Evolutionary conservation across 2,888 invertebrate genomes (phyloP).

Genomic region (Drosophila pseudotakahashii): DNA sequence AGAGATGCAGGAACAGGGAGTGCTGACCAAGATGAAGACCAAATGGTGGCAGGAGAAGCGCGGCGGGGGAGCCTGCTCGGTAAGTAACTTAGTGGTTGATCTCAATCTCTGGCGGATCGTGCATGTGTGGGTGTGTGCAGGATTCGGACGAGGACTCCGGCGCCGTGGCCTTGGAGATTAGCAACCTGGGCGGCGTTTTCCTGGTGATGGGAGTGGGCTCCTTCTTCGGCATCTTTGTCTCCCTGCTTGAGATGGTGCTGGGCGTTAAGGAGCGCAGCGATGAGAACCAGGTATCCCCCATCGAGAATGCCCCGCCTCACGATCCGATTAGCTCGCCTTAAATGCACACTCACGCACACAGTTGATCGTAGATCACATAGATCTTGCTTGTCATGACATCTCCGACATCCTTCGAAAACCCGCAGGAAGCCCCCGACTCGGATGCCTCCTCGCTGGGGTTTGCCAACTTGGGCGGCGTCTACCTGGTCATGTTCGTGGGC

Average conservation of each 20-base stretch:
- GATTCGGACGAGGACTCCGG: constrained; percentile 79
- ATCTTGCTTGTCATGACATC: constrained; percentile 18
- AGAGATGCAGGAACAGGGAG: constrained; percentile 93
- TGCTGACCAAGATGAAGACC: constrained; percentile 90
- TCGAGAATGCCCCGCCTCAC: constrained; percentile 18
- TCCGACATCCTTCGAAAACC: constrained; percentile 44
- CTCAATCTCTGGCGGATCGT: constrained; percentile 28
- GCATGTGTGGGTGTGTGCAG: constrained; percentile 67
- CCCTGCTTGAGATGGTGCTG: constrained; percentile 81
- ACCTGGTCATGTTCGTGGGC: constrained; percentile 86
- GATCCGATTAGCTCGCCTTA: constrained; percentile 50
- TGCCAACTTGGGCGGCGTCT: constrained; percentile 88
- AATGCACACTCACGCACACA: constrained; percentile 18
- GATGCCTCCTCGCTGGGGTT: constrained; percentile 86
- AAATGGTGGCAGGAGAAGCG: constrained; percentile 96
- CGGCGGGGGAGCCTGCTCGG: constrained; percentile 90
- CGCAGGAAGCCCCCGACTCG: constrained; percentile 64
- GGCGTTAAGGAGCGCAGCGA: constrained; percentile 81
- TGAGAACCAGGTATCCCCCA: constrained; percentile 81
- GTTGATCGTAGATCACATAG: not conserved
- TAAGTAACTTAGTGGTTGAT: constrained; percentile 82
- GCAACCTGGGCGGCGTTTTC: constrained; percentile 89
- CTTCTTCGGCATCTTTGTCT: constrained; percentile 81
- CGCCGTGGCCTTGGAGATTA: constrained; percentile 86
- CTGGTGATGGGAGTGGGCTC: constrained; percentile 86